These are phyloP conservation scores for Rhizoglyphus robini DNA, from an alignment of 1,140 invertebrate species.

Conservation along the genomic window DNA sequence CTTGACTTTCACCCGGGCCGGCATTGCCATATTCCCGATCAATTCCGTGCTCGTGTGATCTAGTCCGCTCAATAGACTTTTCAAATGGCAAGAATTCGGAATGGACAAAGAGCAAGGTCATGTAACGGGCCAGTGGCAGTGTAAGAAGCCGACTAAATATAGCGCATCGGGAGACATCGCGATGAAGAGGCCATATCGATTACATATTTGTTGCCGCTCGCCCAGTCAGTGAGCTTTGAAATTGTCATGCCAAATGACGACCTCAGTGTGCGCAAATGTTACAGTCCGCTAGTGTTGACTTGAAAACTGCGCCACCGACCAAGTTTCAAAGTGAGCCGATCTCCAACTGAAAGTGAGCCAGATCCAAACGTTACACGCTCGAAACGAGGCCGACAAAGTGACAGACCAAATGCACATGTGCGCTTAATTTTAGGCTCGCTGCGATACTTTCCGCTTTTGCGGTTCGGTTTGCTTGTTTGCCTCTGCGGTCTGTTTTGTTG, in stretches of 20 bases:
- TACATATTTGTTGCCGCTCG: constrained; percentile 5
- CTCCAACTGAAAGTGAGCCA: background rate
- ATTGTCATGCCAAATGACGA: background rate
- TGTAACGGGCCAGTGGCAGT: constrained; percentile 5
- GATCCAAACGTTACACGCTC: background rate
- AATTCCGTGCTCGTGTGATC: too few relatives aligned
- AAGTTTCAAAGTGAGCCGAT: background rate
- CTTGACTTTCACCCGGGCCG: too few relatives aligned
- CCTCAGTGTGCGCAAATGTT: too few relatives aligned
- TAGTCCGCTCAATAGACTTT: too few relatives aligned
- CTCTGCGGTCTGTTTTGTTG: too few relatives aligned
- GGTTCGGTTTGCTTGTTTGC: too few relatives aligned
- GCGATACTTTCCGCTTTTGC: too few relatives aligned
- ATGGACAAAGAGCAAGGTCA: background rate
- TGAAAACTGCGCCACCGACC: background rate
- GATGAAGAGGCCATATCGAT: background rate
- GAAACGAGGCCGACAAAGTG: background rate
- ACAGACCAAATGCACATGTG: background rate
- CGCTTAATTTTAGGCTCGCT: background rate
- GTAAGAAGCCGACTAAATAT: constrained; percentile 6
- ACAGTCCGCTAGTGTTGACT: too few relatives aligned
- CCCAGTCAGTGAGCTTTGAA: background rate
- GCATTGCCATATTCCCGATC: too few relatives aligned
- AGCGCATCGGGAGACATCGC: background rate
- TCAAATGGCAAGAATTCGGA: too few relatives aligned